A percentile compares a stretch with the other conserved stretches of the same genome.
phyloP scores from a whole-genome alignment of 2,888 invertebrate species.

The Pherbina coryleti region DNA sequence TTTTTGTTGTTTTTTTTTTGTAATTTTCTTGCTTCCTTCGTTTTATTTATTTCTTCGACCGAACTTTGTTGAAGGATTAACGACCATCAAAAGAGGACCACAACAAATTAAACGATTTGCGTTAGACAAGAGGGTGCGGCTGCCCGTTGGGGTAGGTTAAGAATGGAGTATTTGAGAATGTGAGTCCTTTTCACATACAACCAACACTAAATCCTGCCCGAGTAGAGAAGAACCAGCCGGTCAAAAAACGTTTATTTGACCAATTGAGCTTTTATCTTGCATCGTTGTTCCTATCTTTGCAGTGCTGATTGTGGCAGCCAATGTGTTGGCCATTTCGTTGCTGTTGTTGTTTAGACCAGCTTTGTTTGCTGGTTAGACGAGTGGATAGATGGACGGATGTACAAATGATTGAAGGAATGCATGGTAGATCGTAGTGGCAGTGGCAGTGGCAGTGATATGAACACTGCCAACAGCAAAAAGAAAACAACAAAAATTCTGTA shows the following conservation, averaged over 20 bases:
- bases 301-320: conserved; percentile 17
- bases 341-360: background rate
- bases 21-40: background rate
- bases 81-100: conserved; percentile 56
- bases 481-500: background rate
- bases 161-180: background rate
- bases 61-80: conserved; percentile 57
- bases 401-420: background rate
- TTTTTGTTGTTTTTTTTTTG: background rate
- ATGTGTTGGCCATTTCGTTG: background rate
- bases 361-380: background rate
- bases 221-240: background rate
- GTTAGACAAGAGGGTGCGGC: background rate
- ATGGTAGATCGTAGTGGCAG: background rate
- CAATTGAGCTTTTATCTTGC: conserved; percentile 45
- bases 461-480: background rate
- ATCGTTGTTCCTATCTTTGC: conserved; percentile 5
- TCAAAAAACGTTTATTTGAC: conserved; percentile 38
- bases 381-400: background rate
- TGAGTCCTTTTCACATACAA: background rate
- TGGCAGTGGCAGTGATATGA: background rate
- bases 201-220: background rate
- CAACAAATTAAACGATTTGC: conserved; percentile 47
- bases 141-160: background rate
- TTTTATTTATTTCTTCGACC: conserved; percentile 18